Conservation (phyloP, 2,113 vertebrate genomes). For the Chinchilla lanigera region DNA sequence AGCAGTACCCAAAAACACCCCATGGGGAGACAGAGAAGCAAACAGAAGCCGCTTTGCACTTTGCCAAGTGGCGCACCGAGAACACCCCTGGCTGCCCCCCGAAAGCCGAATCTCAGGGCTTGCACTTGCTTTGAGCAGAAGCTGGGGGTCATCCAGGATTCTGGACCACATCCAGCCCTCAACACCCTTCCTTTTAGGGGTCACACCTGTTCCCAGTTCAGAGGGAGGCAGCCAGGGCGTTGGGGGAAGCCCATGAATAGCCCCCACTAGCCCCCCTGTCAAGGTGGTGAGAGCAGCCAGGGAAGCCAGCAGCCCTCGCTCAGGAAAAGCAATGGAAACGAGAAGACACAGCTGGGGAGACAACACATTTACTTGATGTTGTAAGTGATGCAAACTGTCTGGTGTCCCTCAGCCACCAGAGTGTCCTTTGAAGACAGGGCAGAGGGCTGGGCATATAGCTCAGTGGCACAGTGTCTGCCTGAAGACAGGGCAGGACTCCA, state of each 20-base stretch:
- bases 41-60: accelerated
- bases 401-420: not conserved
- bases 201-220: not conserved
- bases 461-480: too few species aligned
- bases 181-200: accelerated
- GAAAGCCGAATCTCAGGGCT: not conserved
- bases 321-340: not conserved
- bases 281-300: not conserved
- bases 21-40: not conserved
- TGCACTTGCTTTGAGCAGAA: too few species aligned
- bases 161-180: accelerated
- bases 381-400: not conserved
- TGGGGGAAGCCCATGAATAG: not conserved
- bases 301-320: not conserved
- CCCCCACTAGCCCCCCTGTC: too few species aligned
- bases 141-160: accelerated
- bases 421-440: too few species aligned
- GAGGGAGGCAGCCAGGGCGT: not conserved
- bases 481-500: not conserved
- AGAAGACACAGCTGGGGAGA: not conserved
- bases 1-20: accelerated
- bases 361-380: not conserved
- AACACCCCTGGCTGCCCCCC: accelerated
- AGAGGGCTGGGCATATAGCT: too few species aligned
- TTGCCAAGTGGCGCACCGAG: accelerated